Percentiles rank a stretch among this genome's conserved stretches.
phyloP scores from a whole-genome alignment of 1,140 invertebrate species.

The Coelopa frigida region DNA sequence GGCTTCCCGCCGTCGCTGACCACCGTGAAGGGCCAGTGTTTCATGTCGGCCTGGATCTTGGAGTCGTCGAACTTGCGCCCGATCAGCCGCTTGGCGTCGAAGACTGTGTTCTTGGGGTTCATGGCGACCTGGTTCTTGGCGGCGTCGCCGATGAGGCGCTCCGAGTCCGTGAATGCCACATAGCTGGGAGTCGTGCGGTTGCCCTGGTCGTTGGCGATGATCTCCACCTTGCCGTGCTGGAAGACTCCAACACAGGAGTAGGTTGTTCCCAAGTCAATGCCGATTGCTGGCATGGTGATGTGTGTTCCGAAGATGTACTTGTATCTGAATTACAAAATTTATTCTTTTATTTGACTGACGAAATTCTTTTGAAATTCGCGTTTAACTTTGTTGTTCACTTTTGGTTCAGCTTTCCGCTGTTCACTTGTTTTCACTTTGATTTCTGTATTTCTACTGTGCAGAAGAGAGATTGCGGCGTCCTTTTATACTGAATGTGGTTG shows the following conservation, averaged over 20 bases:
- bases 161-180: slow-evolving; percentile 84
- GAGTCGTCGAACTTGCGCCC: slow-evolving; percentile 59
- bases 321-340: background rate
- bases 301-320: background rate
- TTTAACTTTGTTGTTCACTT: background rate
- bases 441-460: slow-evolving; percentile 3
- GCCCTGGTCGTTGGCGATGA: slow-evolving; percentile 88
- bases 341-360: background rate
- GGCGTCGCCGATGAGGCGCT: slow-evolving; percentile 81
- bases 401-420: background rate
- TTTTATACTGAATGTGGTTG: slow-evolving; percentile 2
- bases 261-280: slow-evolving; percentile 73
- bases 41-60: slow-evolving; percentile 67
- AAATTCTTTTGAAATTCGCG: background rate
- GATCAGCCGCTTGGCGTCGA: slow-evolving; percentile 64
- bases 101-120: slow-evolving; percentile 77
- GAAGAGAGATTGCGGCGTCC: slow-evolving; percentile 1
- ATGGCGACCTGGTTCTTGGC: slow-evolving; percentile 67
- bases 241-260: slow-evolving; percentile 75
- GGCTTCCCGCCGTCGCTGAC: slow-evolving; percentile 57
- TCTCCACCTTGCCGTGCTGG: slow-evolving; percentile 79
- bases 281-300: slow-evolving; percentile 53
- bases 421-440: background rate
- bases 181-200: slow-evolving; percentile 85
- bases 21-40: slow-evolving; percentile 68